Percentiles rank a stretch among this genome's conserved stretches.
Conservation (phyloP, 2,797 vertebrate genomes). For the Cygnus olor region DNA sequence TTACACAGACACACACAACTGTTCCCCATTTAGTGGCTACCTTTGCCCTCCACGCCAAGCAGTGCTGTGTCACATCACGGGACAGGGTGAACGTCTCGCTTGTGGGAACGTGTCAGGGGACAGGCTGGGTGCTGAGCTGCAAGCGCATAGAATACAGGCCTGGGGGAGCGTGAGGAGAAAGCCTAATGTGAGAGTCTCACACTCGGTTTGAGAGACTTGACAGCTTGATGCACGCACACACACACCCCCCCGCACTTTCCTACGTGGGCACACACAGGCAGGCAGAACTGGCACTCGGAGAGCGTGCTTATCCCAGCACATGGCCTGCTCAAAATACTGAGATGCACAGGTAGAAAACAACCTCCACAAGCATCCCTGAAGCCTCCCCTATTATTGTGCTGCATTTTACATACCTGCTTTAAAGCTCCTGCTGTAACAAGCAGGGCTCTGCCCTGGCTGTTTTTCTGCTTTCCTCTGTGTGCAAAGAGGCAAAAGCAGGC, state of each 20-base stretch:
- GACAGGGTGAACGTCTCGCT: rapidly evolving
- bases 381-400: not conserved
- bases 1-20: rapidly evolving
- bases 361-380: not conserved
- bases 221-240: not conserved
- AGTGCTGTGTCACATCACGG: rapidly evolving
- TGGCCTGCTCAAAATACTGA: not conserved
- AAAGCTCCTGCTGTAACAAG: not conserved
- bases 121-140: not conserved
- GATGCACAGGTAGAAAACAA: not conserved
- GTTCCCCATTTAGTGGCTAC: not conserved
- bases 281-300: rapidly evolving
- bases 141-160: not conserved
- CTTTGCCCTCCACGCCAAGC: not conserved
- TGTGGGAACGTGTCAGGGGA: rapidly evolving
- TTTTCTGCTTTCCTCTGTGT: not conserved
- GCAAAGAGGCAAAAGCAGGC: not conserved
- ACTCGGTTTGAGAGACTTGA: not conserved
- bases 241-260: not conserved
- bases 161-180: not conserved
- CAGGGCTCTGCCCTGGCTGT: not conserved
- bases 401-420: not conserved
- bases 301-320: not conserved
- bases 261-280: rapidly evolving
- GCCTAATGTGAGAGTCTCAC: not conserved